These are phyloP conservation scores for Epinotia bilunana DNA, from an alignment of 2,888 invertebrate genomes.

Conservation along the genomic window DNA sequence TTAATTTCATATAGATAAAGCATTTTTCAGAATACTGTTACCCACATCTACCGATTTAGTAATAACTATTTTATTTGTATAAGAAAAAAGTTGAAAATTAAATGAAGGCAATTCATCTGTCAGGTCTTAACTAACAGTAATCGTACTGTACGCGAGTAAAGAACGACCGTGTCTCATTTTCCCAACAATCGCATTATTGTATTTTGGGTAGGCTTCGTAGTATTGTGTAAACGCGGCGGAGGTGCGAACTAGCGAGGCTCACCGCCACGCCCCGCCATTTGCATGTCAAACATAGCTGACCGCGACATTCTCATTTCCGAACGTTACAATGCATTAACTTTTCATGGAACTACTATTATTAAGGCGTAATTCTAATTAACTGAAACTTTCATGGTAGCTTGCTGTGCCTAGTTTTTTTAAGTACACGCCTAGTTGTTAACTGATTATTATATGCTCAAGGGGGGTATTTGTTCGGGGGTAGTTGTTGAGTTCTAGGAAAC, in stretches of 20 bases:
- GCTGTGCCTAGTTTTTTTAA: slow-evolving; percentile 28
- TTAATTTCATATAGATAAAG: no score
- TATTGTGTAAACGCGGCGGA: slow-evolving; percentile 28
- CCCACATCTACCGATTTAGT: no score
- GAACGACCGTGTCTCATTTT: background rate
- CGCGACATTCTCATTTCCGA: slow-evolving; percentile 73
- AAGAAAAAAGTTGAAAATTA: no score
- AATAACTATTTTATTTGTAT: no score
- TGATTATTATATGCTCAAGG: slow-evolving; percentile 2
- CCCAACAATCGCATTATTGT: background rate
- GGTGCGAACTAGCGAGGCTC: slow-evolving; percentile 27
- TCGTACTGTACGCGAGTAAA: no score
- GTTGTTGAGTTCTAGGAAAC: no score
- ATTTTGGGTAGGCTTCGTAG: slow-evolving; percentile 20
- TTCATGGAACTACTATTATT: slow-evolving; percentile 58
- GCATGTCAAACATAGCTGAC: slow-evolving; percentile 72
- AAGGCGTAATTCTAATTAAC: slow-evolving; percentile 53
- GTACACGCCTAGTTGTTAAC: background rate
- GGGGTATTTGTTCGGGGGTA: background rate
- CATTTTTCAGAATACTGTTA: no score
- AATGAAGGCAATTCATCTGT: no score
- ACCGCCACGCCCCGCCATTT: slow-evolving; percentile 60
- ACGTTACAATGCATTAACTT: slow-evolving; percentile 56
- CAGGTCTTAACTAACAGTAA: no score
- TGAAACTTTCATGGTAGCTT: slow-evolving; percentile 35